Percentiles rank a stretch among this genome's conserved stretches.
Evolutionary conservation across 2,888 invertebrate species (phyloP).

Genomic region (Candidula unifasciata): DNA sequence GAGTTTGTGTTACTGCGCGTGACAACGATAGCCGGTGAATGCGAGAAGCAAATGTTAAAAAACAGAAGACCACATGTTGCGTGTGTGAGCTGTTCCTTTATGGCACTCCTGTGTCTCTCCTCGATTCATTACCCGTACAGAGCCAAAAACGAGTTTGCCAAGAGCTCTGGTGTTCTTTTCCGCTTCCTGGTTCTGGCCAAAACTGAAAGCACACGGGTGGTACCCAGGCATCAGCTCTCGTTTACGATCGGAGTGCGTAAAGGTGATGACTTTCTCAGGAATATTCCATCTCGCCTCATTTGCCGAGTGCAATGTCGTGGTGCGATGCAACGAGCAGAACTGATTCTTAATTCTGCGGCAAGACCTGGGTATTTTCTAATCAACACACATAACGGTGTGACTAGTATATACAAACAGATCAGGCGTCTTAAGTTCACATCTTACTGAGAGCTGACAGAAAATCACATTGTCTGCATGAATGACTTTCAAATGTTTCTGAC

Average conservation of each 20-base stretch:
- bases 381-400: constrained; percentile 38
- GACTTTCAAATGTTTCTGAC: constrained; percentile 7
- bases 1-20: constrained; percentile 40
- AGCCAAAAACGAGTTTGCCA: background rate
- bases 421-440: background rate
- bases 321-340: constrained; percentile 15
- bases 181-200: background rate
- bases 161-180: constrained; percentile 3
- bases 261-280: constrained; percentile 44
- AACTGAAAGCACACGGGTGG: constrained; percentile 38
- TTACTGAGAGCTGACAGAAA: constrained; percentile 16
- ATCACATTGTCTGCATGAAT: background rate
- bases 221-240: background rate
- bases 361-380: constrained; percentile 25
- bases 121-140: constrained; percentile 44
- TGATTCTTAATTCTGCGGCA: constrained; percentile 11
- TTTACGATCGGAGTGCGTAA: constrained; percentile 11
- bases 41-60: constrained; percentile 32
- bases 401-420: constrained; percentile 33
- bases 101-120: constrained; percentile 29
- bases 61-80: constrained; percentile 45
- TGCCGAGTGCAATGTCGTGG: constrained; percentile 23
- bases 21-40: constrained; percentile 35
- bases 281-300: constrained; percentile 43
- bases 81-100: constrained; percentile 40